Conservation (phyloP, 2,113 vertebrate genomes). For the Lucifuga dentata region DNA sequence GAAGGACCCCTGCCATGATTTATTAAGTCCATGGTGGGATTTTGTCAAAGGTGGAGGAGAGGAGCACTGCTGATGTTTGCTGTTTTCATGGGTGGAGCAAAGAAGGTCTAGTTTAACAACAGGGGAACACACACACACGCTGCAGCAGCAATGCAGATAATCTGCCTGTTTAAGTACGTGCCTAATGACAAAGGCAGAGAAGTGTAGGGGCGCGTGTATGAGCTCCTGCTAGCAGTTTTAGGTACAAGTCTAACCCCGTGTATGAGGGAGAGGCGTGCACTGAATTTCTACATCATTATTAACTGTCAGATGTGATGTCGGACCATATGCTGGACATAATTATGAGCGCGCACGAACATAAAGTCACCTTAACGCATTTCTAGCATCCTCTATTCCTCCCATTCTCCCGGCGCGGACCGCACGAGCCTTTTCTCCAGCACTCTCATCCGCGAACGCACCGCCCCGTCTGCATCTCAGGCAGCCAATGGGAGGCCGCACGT, state of each 20-base stretch:
- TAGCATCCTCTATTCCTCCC: background rate
- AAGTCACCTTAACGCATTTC: constrained; percentile 19
- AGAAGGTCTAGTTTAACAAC: constrained; percentile 75
- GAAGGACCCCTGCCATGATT: background rate
- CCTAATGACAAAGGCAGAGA: constrained; percentile 1
- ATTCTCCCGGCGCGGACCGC: constrained; percentile 21
- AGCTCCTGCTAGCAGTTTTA: too few relatives aligned
- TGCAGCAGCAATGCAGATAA: constrained; percentile 30
- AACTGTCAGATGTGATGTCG: background rate
- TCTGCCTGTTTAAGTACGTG: background rate
- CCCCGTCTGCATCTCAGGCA: constrained; percentile 64
- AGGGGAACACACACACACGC: background rate
- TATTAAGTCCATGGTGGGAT: background rate
- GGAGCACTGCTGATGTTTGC: constrained; percentile 83
- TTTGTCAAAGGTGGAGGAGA: background rate
- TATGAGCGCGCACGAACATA: background rate
- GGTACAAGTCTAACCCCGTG: background rate
- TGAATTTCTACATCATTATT: background rate
- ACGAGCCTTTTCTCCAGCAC: constrained; percentile 39
- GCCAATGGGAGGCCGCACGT: constrained; percentile 89
- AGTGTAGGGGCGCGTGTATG: background rate
- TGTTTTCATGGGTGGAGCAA: constrained; percentile 82
- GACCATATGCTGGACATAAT: background rate
- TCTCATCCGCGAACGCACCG: constrained; percentile 67
- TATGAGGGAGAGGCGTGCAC: background rate